Evolutionary conservation across 2,797 vertebrate genomes (phyloP), one percentile per base, ranked within the genome.

Genomic region (Balearica regulorum): DNA sequence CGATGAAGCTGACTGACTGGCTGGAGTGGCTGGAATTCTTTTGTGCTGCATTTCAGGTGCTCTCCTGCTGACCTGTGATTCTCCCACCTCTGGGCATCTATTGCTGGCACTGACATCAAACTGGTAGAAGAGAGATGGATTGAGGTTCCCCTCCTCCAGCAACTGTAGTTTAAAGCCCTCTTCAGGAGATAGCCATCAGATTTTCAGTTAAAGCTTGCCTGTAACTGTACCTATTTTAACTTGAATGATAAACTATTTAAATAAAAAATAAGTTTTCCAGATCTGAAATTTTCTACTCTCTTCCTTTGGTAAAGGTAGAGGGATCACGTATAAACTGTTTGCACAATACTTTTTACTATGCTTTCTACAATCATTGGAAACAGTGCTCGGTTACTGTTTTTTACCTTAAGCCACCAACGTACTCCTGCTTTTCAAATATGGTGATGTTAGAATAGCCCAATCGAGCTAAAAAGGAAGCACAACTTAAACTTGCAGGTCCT

Each of bases 371-470:
- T 20, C 53, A 80, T 13, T 29, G 11, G 12, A 70, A 77, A 39
- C 3, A 46, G n/a, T 64, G 11, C 28, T 85, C 73, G 87, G 12
- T 11, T 86, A 9, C 39, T 62, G 28, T 1, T 53, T 89, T 61
- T 95, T 98, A 99, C 99, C 99, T 99, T 96, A 99, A 98, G 18
- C 99, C 99, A 76, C 99, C 99, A 39, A 97, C 84, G 78, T 99
- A 99, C 70, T 98, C 98, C 96, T 98, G 98, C 84, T 99, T 99
- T 97, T 99, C 99, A 97, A 99, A 99, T 96, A 99, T 97, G 58
- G 99, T 99, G 85, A 99, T 98, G 92, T 99, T 96, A 5, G 98
- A 98, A 92, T 99, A 99, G 89, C 99, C 99, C 19, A 99, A 96
- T n/a, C 99, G 98, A 87, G 98, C 99, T 96, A 99, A 97, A 95